Evolutionary conservation across 53 echinoderm and acorn worm species (phyloP).

Genomic region (Patiria pectinifera): DNA sequence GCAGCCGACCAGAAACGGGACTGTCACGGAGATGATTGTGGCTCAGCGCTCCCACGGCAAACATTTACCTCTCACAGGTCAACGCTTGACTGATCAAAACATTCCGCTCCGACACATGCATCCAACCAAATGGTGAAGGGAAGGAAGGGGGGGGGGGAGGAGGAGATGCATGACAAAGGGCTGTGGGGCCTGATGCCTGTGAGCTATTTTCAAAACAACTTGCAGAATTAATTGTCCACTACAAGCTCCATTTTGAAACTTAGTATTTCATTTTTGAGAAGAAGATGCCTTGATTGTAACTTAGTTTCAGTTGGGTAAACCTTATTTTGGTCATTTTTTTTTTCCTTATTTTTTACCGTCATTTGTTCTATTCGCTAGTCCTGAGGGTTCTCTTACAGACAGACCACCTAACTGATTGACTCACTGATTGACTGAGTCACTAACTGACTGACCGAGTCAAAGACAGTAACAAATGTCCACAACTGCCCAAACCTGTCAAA

Average conservation of each 20-base stretch:
- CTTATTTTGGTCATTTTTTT: no score
- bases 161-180: not conserved
- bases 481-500: no score
- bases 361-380: no score
- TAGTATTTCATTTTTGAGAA: no score
- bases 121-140: not conserved
- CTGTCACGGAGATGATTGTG: constrained; percentile 17
- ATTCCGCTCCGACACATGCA: not conserved
- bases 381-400: no score
- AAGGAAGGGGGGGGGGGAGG: not conserved
- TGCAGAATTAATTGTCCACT: not conserved
- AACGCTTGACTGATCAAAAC: not conserved
- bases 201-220: not conserved
- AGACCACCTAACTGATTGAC: no score
- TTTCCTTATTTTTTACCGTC: no score
- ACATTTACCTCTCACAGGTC: not conserved
- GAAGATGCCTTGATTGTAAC: no score
- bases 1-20: not conserved
- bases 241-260: not conserved
- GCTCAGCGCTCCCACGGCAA: not conserved
- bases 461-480: no score
- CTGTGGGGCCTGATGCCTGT: not conserved
- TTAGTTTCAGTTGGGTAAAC: no score
- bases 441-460: no score
- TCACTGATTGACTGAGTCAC: no score